A percentile compares a stretch with the other conserved stretches of the same genome.
These are phyloP conservation scores for Rhynchonycteris naso DNA, from an alignment of 2,797 vertebrate genomes.

Conservation along the genomic window DNA sequence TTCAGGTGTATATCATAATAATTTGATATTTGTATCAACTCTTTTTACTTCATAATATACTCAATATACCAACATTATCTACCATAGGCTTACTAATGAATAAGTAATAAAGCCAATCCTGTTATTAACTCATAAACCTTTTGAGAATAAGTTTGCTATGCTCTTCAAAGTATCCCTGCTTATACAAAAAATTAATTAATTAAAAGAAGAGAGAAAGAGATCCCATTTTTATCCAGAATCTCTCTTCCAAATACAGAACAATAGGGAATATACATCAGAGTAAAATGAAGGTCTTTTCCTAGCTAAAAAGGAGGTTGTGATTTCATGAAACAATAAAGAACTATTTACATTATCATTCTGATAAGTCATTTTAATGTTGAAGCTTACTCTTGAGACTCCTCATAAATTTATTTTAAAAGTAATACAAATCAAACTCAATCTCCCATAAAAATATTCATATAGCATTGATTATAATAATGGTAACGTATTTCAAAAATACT, in stretches of 20 bases:
- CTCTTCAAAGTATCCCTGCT: background rate
- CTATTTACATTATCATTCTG: background rate
- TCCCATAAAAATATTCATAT: background rate
- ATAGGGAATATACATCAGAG: background rate
- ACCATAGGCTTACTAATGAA: background rate
- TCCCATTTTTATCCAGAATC: background rate
- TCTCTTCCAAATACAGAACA: background rate
- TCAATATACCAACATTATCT: background rate
- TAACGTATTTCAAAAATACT: background rate
- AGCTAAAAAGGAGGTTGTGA: background rate
- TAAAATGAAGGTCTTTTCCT: background rate
- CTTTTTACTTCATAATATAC: background rate
- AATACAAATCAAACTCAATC: background rate
- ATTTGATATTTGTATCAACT: background rate
- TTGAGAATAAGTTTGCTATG: background rate
- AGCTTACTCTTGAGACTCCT: background rate
- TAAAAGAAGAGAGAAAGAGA: background rate
- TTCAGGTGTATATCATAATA: background rate
- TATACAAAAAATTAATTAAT: background rate
- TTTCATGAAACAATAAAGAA: background rate
- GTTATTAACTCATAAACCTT: background rate
- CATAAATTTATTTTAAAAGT: background rate
- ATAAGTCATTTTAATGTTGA: slow-evolving; percentile 1
- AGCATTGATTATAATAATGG: background rate
- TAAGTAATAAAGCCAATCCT: background rate